Base-by-base conservation (phyloP, 2,888 invertebrate genomes). In the Conomelus anceps region DNA sequence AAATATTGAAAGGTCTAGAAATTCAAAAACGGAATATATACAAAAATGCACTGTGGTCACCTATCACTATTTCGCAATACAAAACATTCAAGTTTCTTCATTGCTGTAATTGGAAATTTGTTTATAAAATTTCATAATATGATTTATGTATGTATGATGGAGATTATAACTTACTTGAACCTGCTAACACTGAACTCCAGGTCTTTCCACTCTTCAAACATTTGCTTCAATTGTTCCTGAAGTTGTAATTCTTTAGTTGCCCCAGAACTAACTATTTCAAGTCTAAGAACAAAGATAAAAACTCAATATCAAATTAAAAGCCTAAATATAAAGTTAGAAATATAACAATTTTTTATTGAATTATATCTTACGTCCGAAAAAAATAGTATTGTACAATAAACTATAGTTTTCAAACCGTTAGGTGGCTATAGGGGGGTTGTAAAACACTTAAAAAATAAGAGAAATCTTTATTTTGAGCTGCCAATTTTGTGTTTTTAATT, bases 121-220 rank as follows among this genome's bases (percentile, higher is more conserved):
- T 26, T 26, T 26, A 7, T 11, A 26, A 26, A 20, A 88, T 22
- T 84, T 7, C 11, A 11, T 26, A 63, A 89, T 7, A 85, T 22
- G 23, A 22, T 29, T 63, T 34, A 88, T 41, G 87, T 4, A 26
- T 7, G 11, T 26, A 26, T 26, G 6, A 26, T 7, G 4, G 26
- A 11, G 11, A 26, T 7, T 89, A 84, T 90, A 89, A 91, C 92
- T 92, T 92, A 92, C 94, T 94, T 1, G 94, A 93, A 91, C 95
- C 95, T 0, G 96, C 96, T 92, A 96, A 63, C 63, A 63, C 63
- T 95, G 92, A 98, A 97, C 90, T 94, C 92, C 90, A 97, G 95
- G 89, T 96, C 95, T 26, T 95, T 95, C 98, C 98, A 98, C 93
- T 98, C 98, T 4, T 94, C 94, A 91, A 96, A 95, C 97, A 98